phyloP scores from a whole-genome alignment of 2,888 invertebrate species.

The Tyria jacobaeae region DNA sequence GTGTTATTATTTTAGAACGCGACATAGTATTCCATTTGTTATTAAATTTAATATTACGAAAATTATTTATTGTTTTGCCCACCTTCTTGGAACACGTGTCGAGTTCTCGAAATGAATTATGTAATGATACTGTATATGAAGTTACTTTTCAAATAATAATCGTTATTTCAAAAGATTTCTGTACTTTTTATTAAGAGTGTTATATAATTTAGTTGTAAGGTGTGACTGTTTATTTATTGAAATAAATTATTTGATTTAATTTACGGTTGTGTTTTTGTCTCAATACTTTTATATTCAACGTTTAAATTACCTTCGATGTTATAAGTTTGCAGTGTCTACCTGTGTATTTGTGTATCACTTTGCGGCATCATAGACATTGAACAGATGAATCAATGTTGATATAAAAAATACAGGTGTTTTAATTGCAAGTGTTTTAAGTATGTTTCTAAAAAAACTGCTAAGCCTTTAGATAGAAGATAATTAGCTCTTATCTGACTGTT shows the following conservation, averaged over 20 bases:
- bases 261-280: constrained; percentile 54
- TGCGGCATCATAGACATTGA: no score
- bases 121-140: constrained; percentile 15
- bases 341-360: no score
- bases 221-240: constrained; percentile 29
- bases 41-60: constrained; percentile 10
- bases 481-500: no score
- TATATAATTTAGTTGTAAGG: constrained; percentile 59
- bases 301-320: no score
- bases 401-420: no score
- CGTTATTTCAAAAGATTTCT: constrained; percentile 54
- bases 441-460: no score
- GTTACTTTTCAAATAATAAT: constrained; percentile 42
- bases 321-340: no score
- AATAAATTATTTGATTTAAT: constrained; percentile 28
- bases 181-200: constrained; percentile 74
- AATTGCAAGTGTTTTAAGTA: no score
- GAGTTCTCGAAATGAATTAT: constrained; percentile 24
- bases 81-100: constrained; percentile 35
- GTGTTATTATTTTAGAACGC: constrained; percentile 26
- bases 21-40: constrained; percentile 30
- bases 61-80: constrained; percentile 21
- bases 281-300: no score
- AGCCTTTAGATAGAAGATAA: no score
- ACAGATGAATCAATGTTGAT: no score